These are phyloP conservation scores for Hipposideros larvatus DNA, from an alignment of 2,797 vertebrate genomes.

Conservation along the genomic window DNA sequence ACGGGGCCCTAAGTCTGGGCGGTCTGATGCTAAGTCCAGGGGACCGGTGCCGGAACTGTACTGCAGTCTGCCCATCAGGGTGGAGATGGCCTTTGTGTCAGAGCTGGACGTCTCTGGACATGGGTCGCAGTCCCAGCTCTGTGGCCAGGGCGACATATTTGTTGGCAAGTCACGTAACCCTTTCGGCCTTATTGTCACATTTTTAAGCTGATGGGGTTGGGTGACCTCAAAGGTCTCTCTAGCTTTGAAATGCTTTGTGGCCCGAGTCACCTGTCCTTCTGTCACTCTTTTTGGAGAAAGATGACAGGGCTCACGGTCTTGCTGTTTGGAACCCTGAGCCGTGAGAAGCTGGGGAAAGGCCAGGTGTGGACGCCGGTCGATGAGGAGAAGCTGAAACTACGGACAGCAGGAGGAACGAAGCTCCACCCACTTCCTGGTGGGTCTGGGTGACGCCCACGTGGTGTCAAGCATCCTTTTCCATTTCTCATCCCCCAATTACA, in stretches of 20 bases:
- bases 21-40: not conserved
- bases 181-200: accelerated
- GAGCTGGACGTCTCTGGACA: accelerated
- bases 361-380: not conserved
- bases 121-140: not conserved
- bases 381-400: not conserved
- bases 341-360: not conserved
- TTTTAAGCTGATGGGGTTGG: accelerated
- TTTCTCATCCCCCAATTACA: accelerated
- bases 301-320: accelerated
- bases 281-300: not conserved
- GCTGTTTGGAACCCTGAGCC: not conserved
- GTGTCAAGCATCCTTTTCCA: not conserved
- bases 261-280: accelerated
- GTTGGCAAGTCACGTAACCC: not conserved
- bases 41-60: accelerated
- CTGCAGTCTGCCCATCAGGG: accelerated
- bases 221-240: not conserved
- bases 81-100: accelerated
- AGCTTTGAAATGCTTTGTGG: too few species aligned
- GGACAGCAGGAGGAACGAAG: too few species aligned
- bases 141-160: accelerated
- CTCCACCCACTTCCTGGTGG: accelerated
- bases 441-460: not conserved
- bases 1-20: not conserved